These are phyloP conservation scores for Erythrocercus mccallii DNA, from an alignment of 2,113 vertebrate species.

Conservation along the genomic window DNA sequence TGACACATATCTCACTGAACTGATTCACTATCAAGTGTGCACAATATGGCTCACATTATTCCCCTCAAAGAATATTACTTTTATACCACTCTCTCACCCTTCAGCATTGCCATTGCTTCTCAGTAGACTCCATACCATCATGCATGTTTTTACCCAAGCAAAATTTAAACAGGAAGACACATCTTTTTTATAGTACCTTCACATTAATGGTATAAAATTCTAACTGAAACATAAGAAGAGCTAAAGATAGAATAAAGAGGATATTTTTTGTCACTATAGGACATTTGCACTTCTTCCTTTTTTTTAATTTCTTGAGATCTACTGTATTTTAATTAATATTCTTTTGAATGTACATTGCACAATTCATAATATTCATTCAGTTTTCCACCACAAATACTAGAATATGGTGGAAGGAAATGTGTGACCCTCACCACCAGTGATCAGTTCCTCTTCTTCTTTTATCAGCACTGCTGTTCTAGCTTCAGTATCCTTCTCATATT, in stretches of 20 bases:
- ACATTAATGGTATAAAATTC: not conserved
- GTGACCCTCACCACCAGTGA: accelerated
- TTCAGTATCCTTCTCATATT: not conserved
- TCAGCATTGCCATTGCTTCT: not conserved
- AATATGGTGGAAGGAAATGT: not conserved
- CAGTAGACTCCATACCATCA: not conserved
- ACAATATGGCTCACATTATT: not conserved
- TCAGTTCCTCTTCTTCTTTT: not conserved
- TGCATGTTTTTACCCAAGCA: not conserved
- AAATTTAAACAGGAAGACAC: not conserved
- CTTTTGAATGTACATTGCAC: accelerated
- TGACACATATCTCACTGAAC: not conserved
- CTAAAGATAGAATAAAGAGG: not conserved
- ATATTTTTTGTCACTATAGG: not conserved
- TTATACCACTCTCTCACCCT: not conserved
- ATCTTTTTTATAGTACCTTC: not conserved
- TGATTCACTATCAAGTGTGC: not conserved
- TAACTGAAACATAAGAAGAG: not conserved
- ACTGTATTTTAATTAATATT: not conserved
- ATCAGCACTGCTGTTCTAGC: not conserved
- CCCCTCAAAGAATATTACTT: not conserved
- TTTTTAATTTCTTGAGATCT: not conserved
- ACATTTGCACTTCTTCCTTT: not conserved
- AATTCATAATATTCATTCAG: not conserved
- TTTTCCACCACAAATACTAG: not conserved